Evolutionary conservation across 2,888 invertebrate species (phyloP).

Genomic region (Maniola hyperantus): DNA sequence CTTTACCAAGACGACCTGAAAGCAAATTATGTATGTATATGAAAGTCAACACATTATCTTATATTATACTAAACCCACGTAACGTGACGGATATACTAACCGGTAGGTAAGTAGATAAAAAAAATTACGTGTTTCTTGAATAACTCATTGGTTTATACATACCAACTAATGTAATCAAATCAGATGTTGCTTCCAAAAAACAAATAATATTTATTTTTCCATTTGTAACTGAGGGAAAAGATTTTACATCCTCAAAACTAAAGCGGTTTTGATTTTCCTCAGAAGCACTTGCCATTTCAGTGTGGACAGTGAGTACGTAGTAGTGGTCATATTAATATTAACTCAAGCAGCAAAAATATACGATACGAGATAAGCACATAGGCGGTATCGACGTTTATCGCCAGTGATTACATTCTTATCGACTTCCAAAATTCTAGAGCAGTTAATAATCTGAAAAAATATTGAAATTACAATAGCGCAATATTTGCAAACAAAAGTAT

Average conservation of each 20-base stretch:
- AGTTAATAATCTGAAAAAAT: conserved; percentile 28
- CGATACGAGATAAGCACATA: conserved; percentile 21
- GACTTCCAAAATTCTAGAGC: conserved; percentile 2
- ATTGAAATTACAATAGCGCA: background rate
- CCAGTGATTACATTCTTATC: conserved; percentile 33
- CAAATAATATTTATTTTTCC: conserved; percentile 83
- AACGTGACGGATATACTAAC: too few species aligned
- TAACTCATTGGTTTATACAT: conserved; percentile 52
- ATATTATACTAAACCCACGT: too few species aligned
- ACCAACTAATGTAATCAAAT: conserved; percentile 86
- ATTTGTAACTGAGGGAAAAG: conserved; percentile 80
- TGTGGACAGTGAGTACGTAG: conserved; percentile 14
- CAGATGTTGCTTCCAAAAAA: conserved; percentile 84
- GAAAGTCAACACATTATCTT: background rate
- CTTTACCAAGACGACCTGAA: conserved; percentile 88
- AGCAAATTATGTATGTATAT: conserved; percentile 47
- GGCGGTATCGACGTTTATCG: conserved; percentile 33
- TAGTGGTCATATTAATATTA: conserved; percentile 17
- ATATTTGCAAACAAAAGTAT: too few species aligned
- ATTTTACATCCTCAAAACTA: conserved; percentile 54
- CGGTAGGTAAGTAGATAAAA: too few species aligned
- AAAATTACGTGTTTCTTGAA: background rate
- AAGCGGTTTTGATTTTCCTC: conserved; percentile 41
- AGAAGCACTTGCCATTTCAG: conserved; percentile 58
- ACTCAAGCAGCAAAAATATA: conserved; percentile 27